Percentiles rank a stretch among this genome's conserved stretches.
These are phyloP conservation scores for Caloenas nicobarica DNA, from an alignment of 2,113 vertebrate species.

Conservation along the genomic window DNA sequence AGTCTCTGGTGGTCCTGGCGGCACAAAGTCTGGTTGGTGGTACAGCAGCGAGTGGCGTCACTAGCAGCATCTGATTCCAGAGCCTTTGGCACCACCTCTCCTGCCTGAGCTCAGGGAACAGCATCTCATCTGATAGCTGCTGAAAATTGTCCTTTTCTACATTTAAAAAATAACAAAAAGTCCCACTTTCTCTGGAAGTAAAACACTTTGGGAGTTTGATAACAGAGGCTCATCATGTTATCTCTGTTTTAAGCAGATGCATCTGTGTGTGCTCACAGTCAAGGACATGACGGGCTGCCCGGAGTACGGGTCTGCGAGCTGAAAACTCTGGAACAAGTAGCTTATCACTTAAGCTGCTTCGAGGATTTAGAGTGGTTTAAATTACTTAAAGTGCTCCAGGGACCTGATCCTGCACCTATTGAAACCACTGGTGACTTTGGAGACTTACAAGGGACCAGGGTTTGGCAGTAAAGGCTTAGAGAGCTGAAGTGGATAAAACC, in stretches of 20 bases:
- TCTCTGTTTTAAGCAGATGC: not conserved
- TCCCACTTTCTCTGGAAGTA: not conserved
- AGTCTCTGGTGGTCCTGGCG: not conserved
- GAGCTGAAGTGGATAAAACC: constrained; percentile 51
- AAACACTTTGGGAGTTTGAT: not conserved
- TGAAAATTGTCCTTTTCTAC: not conserved
- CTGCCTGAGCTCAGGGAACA: not conserved
- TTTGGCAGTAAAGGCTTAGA: constrained; percentile 46
- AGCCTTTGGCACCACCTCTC: not conserved
- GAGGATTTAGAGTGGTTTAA: constrained; percentile 55
- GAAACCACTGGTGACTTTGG: not conserved
- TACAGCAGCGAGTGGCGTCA: not conserved
- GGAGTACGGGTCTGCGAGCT: not conserved
- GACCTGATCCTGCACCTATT: constrained; percentile 18
- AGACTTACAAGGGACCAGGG: constrained; percentile 30
- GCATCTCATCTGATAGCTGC: not conserved
- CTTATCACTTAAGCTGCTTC: constrained; percentile 64
- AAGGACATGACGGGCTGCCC: not conserved
- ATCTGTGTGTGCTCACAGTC: not conserved
- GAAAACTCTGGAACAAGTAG: constrained; percentile 58
- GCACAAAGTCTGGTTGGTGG: not conserved
- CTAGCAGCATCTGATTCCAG: not conserved
- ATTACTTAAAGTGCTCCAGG: constrained; percentile 54
- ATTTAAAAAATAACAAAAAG: not conserved
- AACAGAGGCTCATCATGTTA: not conserved